Percentiles rank a stretch among this genome's conserved stretches.
Conservation (phyloP, 2,797 vertebrate species). For the Dromococcyx pavoninus region DNA sequence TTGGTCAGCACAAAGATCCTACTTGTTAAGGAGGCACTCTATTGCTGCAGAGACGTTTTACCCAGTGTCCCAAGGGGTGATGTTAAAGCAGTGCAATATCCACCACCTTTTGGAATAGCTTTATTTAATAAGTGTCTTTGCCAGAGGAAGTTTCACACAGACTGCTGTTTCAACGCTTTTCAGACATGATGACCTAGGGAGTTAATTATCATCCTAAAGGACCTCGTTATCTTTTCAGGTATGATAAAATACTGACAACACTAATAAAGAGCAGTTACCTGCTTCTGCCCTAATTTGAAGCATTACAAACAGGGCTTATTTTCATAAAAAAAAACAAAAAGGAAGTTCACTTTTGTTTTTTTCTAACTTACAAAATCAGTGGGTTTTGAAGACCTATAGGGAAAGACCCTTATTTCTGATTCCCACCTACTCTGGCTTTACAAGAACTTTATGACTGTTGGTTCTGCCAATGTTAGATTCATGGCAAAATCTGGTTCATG, state of each 20-base stretch:
- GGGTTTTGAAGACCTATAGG: background rate
- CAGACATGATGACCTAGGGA: background rate
- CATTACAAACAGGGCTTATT: background rate
- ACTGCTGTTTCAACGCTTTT: constrained; percentile 6
- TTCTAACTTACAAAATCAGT: background rate
- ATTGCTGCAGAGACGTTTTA: background rate
- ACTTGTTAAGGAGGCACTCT: background rate
- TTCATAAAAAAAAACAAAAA: background rate
- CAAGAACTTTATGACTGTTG: background rate
- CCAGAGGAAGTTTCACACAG: background rate
- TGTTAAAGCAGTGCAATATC: background rate
- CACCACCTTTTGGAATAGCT: background rate
- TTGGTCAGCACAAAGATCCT: background rate
- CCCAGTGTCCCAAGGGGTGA: background rate
- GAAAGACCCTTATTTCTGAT: background rate
- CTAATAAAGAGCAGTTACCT: background rate
- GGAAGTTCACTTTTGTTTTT: background rate
- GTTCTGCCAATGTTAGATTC: background rate
- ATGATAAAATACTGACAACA: background rate
- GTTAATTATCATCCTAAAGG: constrained; percentile 30
- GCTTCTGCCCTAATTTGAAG: background rate
- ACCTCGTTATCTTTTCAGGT: constrained; percentile 31
- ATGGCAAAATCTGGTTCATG: background rate
- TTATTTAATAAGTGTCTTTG: constrained; percentile 11
- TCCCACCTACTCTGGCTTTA: background rate